phyloP scores from a whole-genome alignment of 2,797 vertebrate genomes.

The Allochrocebus solatus region DNA sequence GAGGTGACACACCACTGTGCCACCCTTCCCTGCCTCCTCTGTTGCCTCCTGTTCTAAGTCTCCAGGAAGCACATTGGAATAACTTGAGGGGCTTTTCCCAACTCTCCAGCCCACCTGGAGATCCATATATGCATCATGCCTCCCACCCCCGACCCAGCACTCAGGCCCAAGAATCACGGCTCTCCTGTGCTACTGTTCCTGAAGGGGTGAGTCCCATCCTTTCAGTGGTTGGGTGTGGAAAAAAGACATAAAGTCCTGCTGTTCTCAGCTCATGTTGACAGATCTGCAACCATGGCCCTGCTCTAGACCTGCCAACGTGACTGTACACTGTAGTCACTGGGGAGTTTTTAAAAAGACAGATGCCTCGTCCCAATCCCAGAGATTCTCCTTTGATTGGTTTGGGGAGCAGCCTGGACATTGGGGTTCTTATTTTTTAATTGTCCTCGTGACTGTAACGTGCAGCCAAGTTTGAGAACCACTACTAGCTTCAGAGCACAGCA shows the following conservation, averaged over 20 bases:
- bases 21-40: not conserved
- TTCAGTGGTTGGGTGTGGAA: not conserved
- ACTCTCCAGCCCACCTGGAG: not conserved
- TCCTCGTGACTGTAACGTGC: not conserved
- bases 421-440: not conserved
- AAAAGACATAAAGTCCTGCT: rapidly evolving
- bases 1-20: rapidly evolving
- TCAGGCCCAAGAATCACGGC: not conserved
- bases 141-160: not conserved
- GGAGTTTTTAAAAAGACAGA: not conserved
- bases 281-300: not conserved
- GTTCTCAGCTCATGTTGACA: not conserved
- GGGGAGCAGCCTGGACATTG: not conserved
- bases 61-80: not conserved
- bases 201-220: not conserved
- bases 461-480: not conserved
- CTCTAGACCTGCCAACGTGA: not conserved
- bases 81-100: not conserved
- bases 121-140: rapidly evolving
- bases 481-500: not conserved
- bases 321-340: not conserved
- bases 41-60: not conserved
- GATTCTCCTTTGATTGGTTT: not conserved
- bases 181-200: not conserved
- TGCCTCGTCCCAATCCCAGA: not conserved